These are phyloP conservation scores for Platycheirus rosarum DNA, from an alignment of 2,888 invertebrate genomes.

Conservation along the genomic window DNA sequence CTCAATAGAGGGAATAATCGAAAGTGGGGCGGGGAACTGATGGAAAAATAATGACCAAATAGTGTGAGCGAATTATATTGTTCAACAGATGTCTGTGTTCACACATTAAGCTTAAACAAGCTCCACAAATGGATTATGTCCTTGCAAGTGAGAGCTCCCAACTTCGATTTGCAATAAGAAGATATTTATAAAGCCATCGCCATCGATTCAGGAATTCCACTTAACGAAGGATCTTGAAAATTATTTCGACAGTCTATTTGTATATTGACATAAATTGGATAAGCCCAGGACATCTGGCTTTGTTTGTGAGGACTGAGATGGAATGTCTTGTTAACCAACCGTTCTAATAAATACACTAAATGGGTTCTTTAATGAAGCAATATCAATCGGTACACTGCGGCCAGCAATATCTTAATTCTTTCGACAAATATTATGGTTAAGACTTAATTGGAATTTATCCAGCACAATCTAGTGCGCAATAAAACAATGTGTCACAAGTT, in stretches of 20 bases:
- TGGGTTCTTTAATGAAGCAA: constrained; percentile 1
- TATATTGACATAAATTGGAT: neutral
- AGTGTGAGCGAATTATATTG: constrained; percentile 41
- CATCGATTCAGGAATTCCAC: constrained; percentile 22
- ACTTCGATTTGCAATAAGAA: constrained; percentile 23
- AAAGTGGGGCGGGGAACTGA: constrained; percentile 17
- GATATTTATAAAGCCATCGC: constrained; percentile 33
- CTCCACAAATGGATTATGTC: constrained; percentile 21
- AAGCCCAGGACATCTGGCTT: too few species aligned
- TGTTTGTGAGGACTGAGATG: too few species aligned
- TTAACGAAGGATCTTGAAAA: neutral
- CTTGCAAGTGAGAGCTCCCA: neutral
- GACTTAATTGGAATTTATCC: constrained; percentile 66
- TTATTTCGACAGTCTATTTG: neutral
- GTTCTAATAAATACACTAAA: neutral
- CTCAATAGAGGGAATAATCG: constrained; percentile 15
- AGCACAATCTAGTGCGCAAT: constrained; percentile 29
- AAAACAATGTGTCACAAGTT: constrained; percentile 56
- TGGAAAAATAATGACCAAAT: constrained; percentile 56
- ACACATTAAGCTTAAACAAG: constrained; percentile 47
- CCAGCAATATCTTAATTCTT: neutral
- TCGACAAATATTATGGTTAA: constrained; percentile 28
- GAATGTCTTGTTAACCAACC: too few species aligned
- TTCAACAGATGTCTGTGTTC: constrained; percentile 52
- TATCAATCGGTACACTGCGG: neutral